These are phyloP conservation scores for Harpegnathos saltator DNA, from an alignment of 1,140 invertebrate genomes.

Conservation along the genomic window DNA sequence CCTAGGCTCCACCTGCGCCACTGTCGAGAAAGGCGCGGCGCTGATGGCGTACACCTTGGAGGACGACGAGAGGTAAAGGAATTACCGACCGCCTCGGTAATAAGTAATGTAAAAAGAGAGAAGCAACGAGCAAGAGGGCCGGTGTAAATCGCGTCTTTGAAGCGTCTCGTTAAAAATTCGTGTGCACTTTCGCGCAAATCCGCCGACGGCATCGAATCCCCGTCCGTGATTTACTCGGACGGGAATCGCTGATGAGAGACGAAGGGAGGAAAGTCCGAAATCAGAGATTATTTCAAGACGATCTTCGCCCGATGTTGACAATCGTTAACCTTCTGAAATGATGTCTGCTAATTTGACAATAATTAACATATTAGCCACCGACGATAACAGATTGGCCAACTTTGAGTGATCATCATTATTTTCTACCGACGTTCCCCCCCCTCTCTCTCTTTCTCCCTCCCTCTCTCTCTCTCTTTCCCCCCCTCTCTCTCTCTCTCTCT, in stretches of 20 bases:
- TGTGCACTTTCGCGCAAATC: not conserved
- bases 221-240: not conserved
- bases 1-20: slow-evolving; percentile 85
- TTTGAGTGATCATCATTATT: not conserved
- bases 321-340: not conserved
- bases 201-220: not conserved
- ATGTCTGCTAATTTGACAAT: not conserved
- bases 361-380: slow-evolving; percentile 5
- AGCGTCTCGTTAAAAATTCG: too few species aligned
- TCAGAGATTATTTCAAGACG: not conserved
- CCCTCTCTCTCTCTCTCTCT: not conserved
- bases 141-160: too few species aligned
- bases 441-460: too few species aligned
- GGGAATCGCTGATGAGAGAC: not conserved
- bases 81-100: not conserved
- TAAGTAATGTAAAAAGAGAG: slow-evolving; percentile 7
- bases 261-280: not conserved
- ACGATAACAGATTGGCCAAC: not conserved
- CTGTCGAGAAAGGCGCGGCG: slow-evolving; percentile 85
- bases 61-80: slow-evolving; percentile 83
- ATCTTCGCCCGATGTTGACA: not conserved
- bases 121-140: too few species aligned
- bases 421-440: not conserved
- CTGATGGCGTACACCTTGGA: slow-evolving; percentile 85
- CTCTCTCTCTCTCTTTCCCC: too few species aligned